Conservation (phyloP, 2,797 vertebrate species). For the Setipinna tenuifilis region DNA sequence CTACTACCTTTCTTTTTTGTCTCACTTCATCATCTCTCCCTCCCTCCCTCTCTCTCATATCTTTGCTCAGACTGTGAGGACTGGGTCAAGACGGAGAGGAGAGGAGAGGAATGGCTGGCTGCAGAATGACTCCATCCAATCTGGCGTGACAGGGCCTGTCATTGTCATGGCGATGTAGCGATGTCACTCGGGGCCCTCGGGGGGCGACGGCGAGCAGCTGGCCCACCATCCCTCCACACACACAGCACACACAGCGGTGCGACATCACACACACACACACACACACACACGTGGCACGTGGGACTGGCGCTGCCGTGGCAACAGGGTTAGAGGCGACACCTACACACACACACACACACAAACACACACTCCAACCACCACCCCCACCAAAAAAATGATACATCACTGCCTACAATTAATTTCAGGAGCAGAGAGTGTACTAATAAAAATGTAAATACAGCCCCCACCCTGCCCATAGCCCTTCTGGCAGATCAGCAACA, state of each 20-base stretch:
- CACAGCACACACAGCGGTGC: neutral
- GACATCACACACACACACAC: constrained; percentile 1
- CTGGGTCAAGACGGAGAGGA: neutral
- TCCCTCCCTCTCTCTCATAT: neutral
- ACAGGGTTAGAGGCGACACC: neutral
- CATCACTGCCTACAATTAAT: constrained; percentile 26
- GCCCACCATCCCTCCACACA: neutral
- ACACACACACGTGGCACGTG: neutral
- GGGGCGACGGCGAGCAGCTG: neutral
- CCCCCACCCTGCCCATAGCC: neutral
- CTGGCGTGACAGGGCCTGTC: neutral
- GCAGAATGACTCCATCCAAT: neutral
- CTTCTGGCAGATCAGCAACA: neutral
- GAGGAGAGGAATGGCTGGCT: no score
- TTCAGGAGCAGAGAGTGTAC: neutral
- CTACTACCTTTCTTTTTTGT: no score
- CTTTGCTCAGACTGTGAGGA: neutral
- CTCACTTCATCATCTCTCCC: neutral
- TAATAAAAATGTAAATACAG: constrained; percentile 43
- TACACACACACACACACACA: neutral
- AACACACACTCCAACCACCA: neutral
- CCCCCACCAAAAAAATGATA: neutral
- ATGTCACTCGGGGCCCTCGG: neutral
- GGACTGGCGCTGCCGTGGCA: constrained; percentile 16
- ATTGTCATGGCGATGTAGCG: constrained; percentile 8